A percentile compares a stretch with the other conserved stretches of the same genome.
Evolutionary conservation across 2,113 vertebrate genomes (phyloP).

Genomic region (Sinocyclocheilus anshuiensis): DNA sequence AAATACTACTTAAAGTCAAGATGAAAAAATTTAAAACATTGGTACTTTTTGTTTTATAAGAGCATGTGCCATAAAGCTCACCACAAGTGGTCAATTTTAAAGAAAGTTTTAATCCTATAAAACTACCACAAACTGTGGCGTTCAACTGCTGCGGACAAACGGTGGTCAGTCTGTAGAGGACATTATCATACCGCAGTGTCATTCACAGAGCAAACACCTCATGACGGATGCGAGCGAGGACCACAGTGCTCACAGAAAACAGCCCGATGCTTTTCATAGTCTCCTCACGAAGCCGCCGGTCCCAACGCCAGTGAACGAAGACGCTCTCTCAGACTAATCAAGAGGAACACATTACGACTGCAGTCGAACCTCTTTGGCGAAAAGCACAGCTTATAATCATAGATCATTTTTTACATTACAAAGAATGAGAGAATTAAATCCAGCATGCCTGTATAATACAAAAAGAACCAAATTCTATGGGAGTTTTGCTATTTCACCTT

Average conservation of each 20-base stretch:
- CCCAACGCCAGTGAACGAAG: neutral
- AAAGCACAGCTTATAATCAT: neutral
- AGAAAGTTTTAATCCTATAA: neutral
- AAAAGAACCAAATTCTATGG: too few relatives aligned
- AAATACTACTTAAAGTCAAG: neutral
- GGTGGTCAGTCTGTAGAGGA: neutral
- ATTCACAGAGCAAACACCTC: neutral
- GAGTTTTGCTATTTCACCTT: too few relatives aligned
- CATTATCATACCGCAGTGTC: neutral
- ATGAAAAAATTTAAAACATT: neutral
- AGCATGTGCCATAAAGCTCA: neutral
- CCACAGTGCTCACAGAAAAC: neutral
- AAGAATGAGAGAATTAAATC: neutral
- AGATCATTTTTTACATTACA: neutral
- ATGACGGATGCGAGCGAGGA: neutral
- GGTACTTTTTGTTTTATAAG: too few relatives aligned
- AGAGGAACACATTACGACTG: neutral
- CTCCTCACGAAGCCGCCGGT: constrained; percentile 4
- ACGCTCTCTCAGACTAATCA: neutral
- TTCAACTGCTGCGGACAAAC: neutral
- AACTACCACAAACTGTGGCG: neutral
- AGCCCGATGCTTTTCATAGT: neutral
- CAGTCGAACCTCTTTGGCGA: neutral
- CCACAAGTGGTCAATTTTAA: neutral
- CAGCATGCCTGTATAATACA: neutral